Percentiles rank a stretch among this genome's conserved stretches.
Conservation (phyloP, 2,797 vertebrate species). For the Acanthurus tractus region DNA sequence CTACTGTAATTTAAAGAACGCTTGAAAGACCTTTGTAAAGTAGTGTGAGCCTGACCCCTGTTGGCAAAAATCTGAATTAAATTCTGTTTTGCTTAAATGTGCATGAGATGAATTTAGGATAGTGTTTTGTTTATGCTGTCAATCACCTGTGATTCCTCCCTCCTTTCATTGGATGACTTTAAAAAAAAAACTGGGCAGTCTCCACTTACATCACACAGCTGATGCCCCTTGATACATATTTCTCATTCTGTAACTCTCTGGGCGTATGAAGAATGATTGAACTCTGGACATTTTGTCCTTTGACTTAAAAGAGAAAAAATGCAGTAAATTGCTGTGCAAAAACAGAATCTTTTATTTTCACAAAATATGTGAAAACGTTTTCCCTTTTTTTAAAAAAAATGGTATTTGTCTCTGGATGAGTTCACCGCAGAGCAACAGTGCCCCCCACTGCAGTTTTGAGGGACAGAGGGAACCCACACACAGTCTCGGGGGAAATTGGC, state of each 20-base stretch:
- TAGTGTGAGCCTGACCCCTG: constrained; percentile 71
- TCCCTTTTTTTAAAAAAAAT: neutral
- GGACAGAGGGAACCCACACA: constrained; percentile 24
- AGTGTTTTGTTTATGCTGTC: neutral
- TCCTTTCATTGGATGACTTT: neutral
- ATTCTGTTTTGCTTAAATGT: neutral
- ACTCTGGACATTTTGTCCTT: neutral
- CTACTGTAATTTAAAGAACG: constrained; percentile 24
- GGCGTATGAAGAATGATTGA: neutral
- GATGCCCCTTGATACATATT: neutral
- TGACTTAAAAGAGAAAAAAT: constrained; percentile 1
- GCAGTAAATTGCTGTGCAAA: neutral
- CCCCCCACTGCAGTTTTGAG: constrained; percentile 58
- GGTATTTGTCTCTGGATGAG: neutral
- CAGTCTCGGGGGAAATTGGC: constrained; percentile 64
- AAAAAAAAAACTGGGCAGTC: neutral
- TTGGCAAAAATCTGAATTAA: constrained; percentile 21
- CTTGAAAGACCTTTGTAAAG: constrained; percentile 2
- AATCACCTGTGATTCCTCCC: neutral
- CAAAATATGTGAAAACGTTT: constrained; percentile 21
- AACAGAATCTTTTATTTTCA: constrained; percentile 8
- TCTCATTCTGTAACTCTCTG: neutral
- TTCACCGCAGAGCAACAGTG: constrained; percentile 57
- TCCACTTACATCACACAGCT: neutral
- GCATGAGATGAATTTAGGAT: neutral